Evolutionary conservation across 2,888 invertebrate genomes (phyloP), one percentile per base, ranked within the genome.

Genomic region (Carpatolechia fugitivella): DNA sequence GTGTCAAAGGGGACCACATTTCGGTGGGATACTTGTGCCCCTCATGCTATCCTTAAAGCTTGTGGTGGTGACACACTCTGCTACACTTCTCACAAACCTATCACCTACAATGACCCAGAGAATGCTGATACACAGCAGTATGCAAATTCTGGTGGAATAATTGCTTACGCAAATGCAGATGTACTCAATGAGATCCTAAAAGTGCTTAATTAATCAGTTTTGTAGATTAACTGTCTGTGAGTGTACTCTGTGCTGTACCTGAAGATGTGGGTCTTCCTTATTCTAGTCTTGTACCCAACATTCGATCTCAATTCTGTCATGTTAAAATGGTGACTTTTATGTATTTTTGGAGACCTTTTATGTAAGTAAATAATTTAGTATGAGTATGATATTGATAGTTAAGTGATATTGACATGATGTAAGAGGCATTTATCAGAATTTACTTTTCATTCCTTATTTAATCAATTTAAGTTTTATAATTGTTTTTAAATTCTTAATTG

Each of bases 21-120:
- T 74, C 93, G 93, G 57, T 98, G 98, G 98, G 98, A 98, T 72
- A 96, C 97, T 0, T 98, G 98, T 80, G 97, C 93, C 0, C 96
- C 97, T 0, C 98, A 98, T 70, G 95, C 97, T 0, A 93, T 98
- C 54, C 80, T 98, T 1, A 90, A 90, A 59, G 92, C 97, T 0
- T 80, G 93, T n/a, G 95, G 95, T n/a, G 98, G 98, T 0, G 94
- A 95, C 64, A 78, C 94, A 5, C 58, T 88, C 1, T 68, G 69
- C 56, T 86, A 70, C 58, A 62, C 66, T 4, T 68, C 72, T 18
- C 61, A 64, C 16, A 52, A 55, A 47, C 76, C 82, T n/a, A 62
- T 90, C 8, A 78, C 73, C 51, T 90, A 90, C 61, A 86, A 84
- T 60, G 76, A 77, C 59, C 69, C 77, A 7, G 60, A 65, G 20